Percentiles rank a stretch among this genome's conserved stretches.
Conservation (phyloP, 2,113 vertebrate genomes). For the Oncorhynchus tshawytscha region DNA sequence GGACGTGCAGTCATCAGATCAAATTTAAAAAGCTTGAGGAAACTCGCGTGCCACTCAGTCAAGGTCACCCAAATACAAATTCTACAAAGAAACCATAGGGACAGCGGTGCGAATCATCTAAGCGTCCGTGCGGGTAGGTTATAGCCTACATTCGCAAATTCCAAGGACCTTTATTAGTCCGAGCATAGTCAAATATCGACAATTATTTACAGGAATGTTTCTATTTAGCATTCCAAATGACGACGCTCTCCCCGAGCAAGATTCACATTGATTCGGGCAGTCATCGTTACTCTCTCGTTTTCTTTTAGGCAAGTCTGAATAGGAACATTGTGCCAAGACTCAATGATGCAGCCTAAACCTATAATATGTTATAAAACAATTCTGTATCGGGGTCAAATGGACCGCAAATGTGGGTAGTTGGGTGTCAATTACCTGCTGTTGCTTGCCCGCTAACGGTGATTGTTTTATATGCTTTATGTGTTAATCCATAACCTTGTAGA, state of each 20-base stretch:
- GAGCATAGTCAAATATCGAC: too few relatives aligned
- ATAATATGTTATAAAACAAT: background rate
- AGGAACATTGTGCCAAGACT: background rate
- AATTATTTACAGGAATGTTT: background rate
- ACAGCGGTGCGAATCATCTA: background rate
- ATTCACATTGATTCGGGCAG: background rate
- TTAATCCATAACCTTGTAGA: too few relatives aligned
- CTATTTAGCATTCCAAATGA: background rate
- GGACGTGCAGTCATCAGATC: conserved; percentile 5
- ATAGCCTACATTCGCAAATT: background rate
- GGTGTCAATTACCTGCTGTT: background rate
- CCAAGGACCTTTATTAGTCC: too few relatives aligned
- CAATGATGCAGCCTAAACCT: background rate
- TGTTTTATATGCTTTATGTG: background rate
- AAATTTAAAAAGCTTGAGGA: conserved; percentile 25
- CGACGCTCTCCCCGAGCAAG: background rate
- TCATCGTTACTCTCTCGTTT: background rate
- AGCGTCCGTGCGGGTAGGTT: background rate
- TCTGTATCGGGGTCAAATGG: background rate
- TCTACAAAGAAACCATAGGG: background rate
- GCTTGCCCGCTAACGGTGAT: background rate
- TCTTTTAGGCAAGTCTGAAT: background rate
- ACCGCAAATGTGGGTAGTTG: background rate
- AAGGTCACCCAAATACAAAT: conserved; percentile 61
- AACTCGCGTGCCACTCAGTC: conserved; percentile 29